Conservation (phyloP, 2,797 vertebrate species). For the Tachyglossus aculeatus region DNA sequence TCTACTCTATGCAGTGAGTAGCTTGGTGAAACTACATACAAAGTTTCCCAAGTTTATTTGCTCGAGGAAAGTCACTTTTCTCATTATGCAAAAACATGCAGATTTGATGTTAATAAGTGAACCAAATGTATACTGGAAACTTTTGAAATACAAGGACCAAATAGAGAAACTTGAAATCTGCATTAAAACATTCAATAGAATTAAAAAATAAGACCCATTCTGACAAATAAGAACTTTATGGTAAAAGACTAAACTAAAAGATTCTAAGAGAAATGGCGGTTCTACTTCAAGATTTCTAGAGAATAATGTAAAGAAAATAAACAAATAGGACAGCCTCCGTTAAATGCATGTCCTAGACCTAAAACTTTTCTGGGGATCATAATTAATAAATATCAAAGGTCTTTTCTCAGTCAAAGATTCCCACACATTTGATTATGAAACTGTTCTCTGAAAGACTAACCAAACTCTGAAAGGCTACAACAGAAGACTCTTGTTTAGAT, state of each 20-base stretch:
- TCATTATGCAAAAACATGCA: too few relatives aligned
- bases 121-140: too few relatives aligned
- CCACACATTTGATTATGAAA: slow-evolving; percentile 8
- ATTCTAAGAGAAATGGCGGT: too few relatives aligned
- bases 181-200: too few relatives aligned
- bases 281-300: slow-evolving; percentile 17
- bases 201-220: too few relatives aligned
- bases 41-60: too few relatives aligned
- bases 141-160: too few relatives aligned
- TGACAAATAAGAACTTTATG: too few relatives aligned
- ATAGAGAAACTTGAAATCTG: too few relatives aligned
- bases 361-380: background rate
- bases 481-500: slow-evolving; percentile 18
- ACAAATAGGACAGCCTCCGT: background rate
- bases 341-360: background rate
- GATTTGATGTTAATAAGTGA: too few relatives aligned
- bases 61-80: too few relatives aligned
- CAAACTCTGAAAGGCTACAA: background rate
- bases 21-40: background rate
- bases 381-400: slow-evolving; percentile 24
- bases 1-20: background rate
- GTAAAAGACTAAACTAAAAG: too few relatives aligned
- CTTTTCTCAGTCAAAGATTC: background rate
- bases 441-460: slow-evolving; percentile 9
- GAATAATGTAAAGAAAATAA: background rate